Base-by-base conservation (phyloP, 2,888 invertebrate species). In the Vandiemenella viatica region DNA sequence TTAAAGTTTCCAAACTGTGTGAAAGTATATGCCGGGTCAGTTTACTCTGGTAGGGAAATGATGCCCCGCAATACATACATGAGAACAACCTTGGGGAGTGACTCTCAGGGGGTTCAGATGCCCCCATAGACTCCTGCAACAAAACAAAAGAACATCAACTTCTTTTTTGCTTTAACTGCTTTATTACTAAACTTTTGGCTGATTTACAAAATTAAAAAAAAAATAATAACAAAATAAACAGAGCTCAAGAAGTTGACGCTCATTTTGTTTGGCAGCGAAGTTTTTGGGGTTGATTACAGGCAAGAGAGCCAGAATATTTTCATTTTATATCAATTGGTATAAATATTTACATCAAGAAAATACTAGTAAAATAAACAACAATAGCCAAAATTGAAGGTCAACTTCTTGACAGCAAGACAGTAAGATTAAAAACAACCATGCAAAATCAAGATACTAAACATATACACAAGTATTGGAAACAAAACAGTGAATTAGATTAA, bases 381-480 rank as follows among this genome's bases (percentile, higher is more conserved):
- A 81, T 81, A 80, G 83, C 82, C 80, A 80, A 82, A 81, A 86
- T 86, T 84, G 85, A 85, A 83, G 84, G 86, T 87, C 86, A 87
- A 87, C 86, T 88, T 86, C 86, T 86, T 84, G 83, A 84, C 79
- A 79, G 77, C 77, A 73, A 58, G 57, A 58, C 56, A 53, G 50
- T 52, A 50, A 48, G 32, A 51, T 45, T 45, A 26, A 43, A 38
- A 55, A 56, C 56, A 50, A 55, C 55, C 55, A 55, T 53, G 52
- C 56, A 52, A 48, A 45, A 45, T 49, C 43, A 45, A 23, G 19
- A n/a, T n/a, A n/a, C n/a, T n/a, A n/a, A n/a, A n/a, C n/a, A n/a
- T n/a, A n/a, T n/a, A n/a, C n/a, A n/a, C n/a, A n/a, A n/a, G n/a
- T n/a, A n/a, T n/a, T n/a, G n/a, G n/a, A n/a, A n/a, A n/a, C n/a